Evolutionary conservation across 1,140 invertebrate species (phyloP).

Genomic region (Stenopsyche tienmushanensis): DNA sequence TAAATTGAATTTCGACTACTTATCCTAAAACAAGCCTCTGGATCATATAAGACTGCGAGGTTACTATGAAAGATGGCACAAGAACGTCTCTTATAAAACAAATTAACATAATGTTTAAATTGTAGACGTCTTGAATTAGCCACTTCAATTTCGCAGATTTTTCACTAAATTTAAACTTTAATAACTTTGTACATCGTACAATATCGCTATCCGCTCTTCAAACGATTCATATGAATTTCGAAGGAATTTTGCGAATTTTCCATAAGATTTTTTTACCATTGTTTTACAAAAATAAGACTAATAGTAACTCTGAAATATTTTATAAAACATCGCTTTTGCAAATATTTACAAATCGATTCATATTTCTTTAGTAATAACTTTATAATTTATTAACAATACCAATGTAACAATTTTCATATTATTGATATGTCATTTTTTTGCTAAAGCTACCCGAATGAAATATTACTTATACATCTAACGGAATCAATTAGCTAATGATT

Average conservation of each 20-base stretch:
- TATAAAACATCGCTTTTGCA: not conserved
- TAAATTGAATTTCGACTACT: slow-evolving; percentile 17
- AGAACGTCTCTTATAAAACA: too few species aligned
- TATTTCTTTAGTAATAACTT: slow-evolving; percentile 7
- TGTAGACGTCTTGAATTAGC: too few species aligned
- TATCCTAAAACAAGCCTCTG: slow-evolving; percentile 14
- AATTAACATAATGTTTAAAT: too few species aligned
- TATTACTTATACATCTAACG: too few species aligned
- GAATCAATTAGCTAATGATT: too few species aligned
- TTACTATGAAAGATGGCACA: too few species aligned
- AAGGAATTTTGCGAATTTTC: slow-evolving; percentile 27
- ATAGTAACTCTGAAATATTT: slow-evolving; percentile 18
- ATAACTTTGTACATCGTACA: slow-evolving; percentile 23
- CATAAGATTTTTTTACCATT: slow-evolving; percentile 25
- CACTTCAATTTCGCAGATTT: too few species aligned
- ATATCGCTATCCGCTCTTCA: too few species aligned
- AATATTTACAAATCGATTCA: slow-evolving; percentile 21
- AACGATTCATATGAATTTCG: too few species aligned
- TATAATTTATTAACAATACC: slow-evolving; percentile 24
- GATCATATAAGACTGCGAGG: too few species aligned
- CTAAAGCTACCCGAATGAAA: too few species aligned
- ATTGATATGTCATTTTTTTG: slow-evolving; percentile 33
- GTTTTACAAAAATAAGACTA: slow-evolving; percentile 32
- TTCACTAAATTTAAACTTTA: not conserved
- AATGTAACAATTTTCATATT: slow-evolving; percentile 17